These are phyloP conservation scores for Lapara coniferarum DNA, from an alignment of 2,888 invertebrate genomes.

Conservation along the genomic window DNA sequence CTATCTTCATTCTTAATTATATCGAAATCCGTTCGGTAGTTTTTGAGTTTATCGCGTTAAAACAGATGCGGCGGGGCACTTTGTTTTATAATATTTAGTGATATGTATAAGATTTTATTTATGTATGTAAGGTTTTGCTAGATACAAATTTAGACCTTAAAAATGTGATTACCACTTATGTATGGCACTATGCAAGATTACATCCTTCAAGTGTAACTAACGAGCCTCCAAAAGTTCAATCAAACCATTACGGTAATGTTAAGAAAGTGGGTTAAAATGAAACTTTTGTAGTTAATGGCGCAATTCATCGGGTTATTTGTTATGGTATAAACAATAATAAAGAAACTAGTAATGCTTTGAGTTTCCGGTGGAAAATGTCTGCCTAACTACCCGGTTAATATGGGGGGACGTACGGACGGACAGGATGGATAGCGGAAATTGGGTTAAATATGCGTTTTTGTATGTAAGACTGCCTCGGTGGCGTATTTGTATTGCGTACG, in stretches of 20 bases:
- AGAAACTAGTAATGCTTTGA: conserved; percentile 52
- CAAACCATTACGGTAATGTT: conserved; percentile 6
- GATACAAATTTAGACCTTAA: no score
- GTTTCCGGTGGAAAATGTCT: conserved; percentile 60
- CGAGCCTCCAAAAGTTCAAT: background rate
- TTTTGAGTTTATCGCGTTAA: no score
- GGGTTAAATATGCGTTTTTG: background rate
- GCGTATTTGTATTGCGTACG: no score
- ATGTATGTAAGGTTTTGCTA: no score
- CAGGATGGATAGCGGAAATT: background rate
- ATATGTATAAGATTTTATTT: no score
- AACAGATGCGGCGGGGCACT: no score
- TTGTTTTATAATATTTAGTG: no score
- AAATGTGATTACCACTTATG: no score
- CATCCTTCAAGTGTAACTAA: background rate
- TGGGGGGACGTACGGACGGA: conserved; percentile 40
- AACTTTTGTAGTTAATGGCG: conserved; percentile 21
- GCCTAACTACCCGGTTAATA: conserved; percentile 51
- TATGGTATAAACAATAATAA: conserved; percentile 51
- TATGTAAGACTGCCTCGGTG: no score
- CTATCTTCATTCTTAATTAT: no score
- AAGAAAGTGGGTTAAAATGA: conserved; percentile 24
- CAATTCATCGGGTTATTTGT: conserved; percentile 24
- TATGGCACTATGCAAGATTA: background rate
- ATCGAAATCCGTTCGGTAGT: no score